Evolutionary conservation across 1,140 invertebrate genomes (phyloP).

Genomic region (Musca domestica): DNA sequence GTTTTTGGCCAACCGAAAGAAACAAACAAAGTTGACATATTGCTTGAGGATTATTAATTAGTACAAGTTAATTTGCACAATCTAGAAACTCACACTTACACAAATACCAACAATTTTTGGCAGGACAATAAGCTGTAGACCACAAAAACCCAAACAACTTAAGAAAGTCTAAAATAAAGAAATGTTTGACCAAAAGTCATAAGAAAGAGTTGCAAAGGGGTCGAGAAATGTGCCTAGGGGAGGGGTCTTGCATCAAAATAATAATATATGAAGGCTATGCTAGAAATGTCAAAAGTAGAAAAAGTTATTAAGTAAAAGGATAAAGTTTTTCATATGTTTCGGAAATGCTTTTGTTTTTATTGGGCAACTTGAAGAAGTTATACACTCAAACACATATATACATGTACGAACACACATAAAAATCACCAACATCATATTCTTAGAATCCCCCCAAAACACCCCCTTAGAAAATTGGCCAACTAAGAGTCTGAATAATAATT

Average conservation of each 20-base stretch:
- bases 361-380: too few relatives aligned
- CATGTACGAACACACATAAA: neutral
- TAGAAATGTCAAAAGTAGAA: neutral
- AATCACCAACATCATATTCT: neutral
- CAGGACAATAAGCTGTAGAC: neutral
- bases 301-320: constrained; percentile 15
- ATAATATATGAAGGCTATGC: neutral
- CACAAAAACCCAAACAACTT: neutral
- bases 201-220: neutral
- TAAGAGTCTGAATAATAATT: neutral
- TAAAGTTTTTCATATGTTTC: constrained; percentile 27
- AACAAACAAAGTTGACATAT: constrained; percentile 45
- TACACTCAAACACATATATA: neutral
- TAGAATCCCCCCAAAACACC: neutral
- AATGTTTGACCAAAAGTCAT: neutral
- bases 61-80: constrained; percentile 53
- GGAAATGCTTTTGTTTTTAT: constrained; percentile 14
- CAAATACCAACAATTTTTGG: neutral
- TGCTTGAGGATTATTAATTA: constrained; percentile 53
- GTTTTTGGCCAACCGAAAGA: too few relatives aligned
- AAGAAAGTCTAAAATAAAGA: constrained; percentile 9
- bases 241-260: neutral
- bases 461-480: neutral
- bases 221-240: neutral
- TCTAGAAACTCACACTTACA: constrained; percentile 24